Evolutionary conservation across 2,888 invertebrate genomes (phyloP).

Genomic region (Netelia virgata): DNA sequence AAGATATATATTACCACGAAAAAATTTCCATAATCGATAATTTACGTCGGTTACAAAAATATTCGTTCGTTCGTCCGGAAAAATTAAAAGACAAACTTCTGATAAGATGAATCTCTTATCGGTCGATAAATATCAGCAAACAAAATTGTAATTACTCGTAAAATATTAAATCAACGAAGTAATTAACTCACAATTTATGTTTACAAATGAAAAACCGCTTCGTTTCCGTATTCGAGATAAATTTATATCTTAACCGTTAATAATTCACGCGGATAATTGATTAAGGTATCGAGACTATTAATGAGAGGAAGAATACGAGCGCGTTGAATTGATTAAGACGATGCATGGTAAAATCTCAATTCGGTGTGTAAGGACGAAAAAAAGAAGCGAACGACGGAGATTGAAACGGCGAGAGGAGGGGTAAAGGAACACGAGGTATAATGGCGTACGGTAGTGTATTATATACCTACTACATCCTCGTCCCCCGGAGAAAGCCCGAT

Average conservation of each 20-base stretch:
- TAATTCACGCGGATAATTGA: constrained; percentile 3
- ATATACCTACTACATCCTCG: constrained; percentile 37
- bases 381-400: constrained; percentile 44
- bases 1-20: neutral
- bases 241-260: neutral
- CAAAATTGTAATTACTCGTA: too few species aligned
- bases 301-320: neutral
- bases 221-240: neutral
- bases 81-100: too few species aligned
- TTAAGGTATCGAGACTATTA: neutral
- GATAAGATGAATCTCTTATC: too few species aligned
- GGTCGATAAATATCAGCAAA: too few species aligned
- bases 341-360: constrained; percentile 50
- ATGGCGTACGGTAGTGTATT: constrained; percentile 60
- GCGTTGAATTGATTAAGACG: constrained; percentile 43
- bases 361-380: constrained; percentile 76
- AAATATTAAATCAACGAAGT: neutral
- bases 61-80: too few species aligned
- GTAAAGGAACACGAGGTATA: constrained; percentile 35
- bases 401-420: constrained; percentile 27
- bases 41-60: too few species aligned
- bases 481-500: constrained; percentile 48
- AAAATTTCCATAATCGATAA: neutral
- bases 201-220: neutral
- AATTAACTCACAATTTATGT: neutral